Conservation (phyloP, 2,888 invertebrate genomes). For the Oscheius myriophilus region DNA sequence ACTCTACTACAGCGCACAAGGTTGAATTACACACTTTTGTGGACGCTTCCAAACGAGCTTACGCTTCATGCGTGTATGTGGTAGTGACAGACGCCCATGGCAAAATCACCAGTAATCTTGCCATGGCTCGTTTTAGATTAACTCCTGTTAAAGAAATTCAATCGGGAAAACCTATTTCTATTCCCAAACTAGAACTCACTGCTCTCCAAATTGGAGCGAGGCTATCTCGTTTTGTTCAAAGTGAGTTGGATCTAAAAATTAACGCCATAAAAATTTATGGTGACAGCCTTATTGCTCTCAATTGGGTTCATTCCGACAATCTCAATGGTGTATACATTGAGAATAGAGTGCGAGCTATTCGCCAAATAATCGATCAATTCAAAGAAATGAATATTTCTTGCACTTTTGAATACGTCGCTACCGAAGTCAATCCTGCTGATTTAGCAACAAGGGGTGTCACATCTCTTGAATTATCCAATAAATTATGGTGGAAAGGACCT, state of each 20-base stretch:
- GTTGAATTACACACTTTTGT: constrained; percentile 5
- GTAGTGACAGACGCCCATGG: not conserved
- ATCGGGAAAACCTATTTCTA: constrained; percentile 17
- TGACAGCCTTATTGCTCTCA: constrained; percentile 31
- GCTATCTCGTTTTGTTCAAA: not conserved
- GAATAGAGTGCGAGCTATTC: not conserved
- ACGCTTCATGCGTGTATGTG: constrained; percentile 9
- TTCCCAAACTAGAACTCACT: constrained; percentile 38
- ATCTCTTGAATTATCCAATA: not conserved
- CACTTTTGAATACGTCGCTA: constrained; percentile 56
- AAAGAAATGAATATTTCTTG: not conserved
- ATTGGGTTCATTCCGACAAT: constrained; percentile 26
- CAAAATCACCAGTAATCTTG: not conserved
- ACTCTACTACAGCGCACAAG: no score
- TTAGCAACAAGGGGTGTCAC: constrained; percentile 49
- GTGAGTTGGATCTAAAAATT: constrained; percentile 3
- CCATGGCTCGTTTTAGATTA: not conserved
- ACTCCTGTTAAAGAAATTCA: not conserved
- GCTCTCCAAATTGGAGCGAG: constrained; percentile 26
- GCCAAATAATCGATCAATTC: not conserved
- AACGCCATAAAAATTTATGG: constrained; percentile 22
- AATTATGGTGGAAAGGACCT: constrained; percentile 17
- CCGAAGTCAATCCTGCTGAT: constrained; percentile 64
- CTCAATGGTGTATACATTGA: not conserved
- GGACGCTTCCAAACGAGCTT: constrained; percentile 1